phyloP scores from a whole-genome alignment of 2,888 invertebrate genomes.

The Apodemia duryi region DNA sequence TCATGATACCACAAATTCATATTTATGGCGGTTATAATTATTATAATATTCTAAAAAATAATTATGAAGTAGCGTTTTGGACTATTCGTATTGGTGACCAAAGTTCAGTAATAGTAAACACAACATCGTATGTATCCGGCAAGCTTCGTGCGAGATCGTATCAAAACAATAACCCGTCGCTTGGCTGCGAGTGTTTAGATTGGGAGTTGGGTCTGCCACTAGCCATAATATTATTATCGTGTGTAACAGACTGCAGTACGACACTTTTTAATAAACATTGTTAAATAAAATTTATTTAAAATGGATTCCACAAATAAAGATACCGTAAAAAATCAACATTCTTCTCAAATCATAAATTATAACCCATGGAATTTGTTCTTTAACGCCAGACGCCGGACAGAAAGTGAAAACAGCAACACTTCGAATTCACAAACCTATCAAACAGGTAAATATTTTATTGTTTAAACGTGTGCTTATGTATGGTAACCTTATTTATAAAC shows the following conservation, averaged over 20 bases:
- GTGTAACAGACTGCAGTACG: constrained; percentile 13
- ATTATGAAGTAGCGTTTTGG: background rate
- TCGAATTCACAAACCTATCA: constrained; percentile 53
- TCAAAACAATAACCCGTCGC: constrained; percentile 53
- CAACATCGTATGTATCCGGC: constrained; percentile 55
- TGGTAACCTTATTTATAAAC: no score
- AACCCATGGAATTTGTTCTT: constrained; percentile 70
- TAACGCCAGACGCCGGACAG: constrained; percentile 56
- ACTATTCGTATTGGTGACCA: constrained; percentile 30
- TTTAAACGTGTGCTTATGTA: background rate
- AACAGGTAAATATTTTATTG: constrained; percentile 41
- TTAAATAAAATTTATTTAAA: constrained; percentile 22
- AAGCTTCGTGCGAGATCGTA: constrained; percentile 53
- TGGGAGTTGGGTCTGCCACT: constrained; percentile 36
- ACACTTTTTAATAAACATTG: background rate
- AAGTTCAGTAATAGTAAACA: constrained; percentile 53
- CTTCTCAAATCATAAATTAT: constrained; percentile 45
- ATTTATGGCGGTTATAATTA: no score
- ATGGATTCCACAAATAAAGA: constrained; percentile 60
- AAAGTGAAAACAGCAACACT: constrained; percentile 65
- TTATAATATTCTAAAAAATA: background rate
- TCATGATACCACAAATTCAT: no score
- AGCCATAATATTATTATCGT: constrained; percentile 51
- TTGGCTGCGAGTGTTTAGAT: constrained; percentile 41
- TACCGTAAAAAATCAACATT: constrained; percentile 44